These are phyloP conservation scores for Alexandromys fortis DNA, from an alignment of 2,113 vertebrate species.

Conservation along the genomic window DNA sequence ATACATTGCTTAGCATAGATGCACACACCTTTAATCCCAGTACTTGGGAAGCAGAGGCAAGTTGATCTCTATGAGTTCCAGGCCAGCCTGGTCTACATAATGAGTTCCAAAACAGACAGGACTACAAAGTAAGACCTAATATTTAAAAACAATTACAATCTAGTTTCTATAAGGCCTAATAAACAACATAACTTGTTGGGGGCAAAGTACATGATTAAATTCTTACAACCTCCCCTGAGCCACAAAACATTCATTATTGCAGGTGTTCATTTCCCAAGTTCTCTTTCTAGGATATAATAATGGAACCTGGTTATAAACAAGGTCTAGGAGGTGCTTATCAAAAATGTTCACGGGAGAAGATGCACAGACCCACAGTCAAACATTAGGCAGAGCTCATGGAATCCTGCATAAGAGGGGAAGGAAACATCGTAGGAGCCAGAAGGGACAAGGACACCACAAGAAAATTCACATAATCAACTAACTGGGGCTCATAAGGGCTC, in stretches of 20 bases:
- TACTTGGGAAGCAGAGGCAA: too few relatives aligned
- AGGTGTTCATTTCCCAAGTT: neutral
- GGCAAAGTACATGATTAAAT: neutral
- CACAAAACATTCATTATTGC: neutral
- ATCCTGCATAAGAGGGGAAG: too few relatives aligned
- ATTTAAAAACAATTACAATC: neutral
- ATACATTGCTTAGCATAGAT: neutral
- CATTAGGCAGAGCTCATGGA: too few relatives aligned
- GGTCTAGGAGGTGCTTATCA: neutral
- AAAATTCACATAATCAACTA: too few relatives aligned
- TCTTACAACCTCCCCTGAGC: neutral
- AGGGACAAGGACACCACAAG: too few relatives aligned
- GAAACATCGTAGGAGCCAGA: too few relatives aligned
- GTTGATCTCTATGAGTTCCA: too few relatives aligned
- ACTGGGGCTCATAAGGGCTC: too few relatives aligned
- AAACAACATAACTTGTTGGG: neutral
- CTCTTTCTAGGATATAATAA: neutral
- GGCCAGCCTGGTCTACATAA: too few relatives aligned
- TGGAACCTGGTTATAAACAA: neutral
- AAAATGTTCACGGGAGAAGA: neutral
- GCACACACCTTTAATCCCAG: too few relatives aligned
- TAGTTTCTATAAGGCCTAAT: slow-evolving; percentile 26
- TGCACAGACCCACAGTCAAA: too few relatives aligned
- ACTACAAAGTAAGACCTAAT: neutral
- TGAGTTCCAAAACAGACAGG: neutral